Conservation (phyloP, 1,140 invertebrate species). For the Drosophila navojoa region DNA sequence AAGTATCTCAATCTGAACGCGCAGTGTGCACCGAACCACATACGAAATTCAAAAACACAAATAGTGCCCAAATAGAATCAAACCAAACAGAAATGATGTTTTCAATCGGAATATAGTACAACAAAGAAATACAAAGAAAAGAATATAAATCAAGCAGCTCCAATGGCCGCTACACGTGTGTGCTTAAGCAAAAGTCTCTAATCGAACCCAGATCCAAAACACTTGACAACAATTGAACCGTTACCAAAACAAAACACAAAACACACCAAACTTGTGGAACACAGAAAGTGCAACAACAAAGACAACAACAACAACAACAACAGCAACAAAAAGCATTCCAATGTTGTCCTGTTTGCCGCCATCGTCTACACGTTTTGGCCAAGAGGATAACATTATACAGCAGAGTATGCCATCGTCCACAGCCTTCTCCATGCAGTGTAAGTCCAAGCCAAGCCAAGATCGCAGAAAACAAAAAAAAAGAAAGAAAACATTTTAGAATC, state of each 20-base stretch:
- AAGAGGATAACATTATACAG: conserved; percentile 83
- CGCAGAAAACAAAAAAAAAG: neutral
- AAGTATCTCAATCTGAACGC: conserved; percentile 27
- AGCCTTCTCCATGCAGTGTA: conserved; percentile 84
- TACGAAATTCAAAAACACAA: conserved; percentile 2
- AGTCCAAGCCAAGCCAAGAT: conserved; percentile 43
- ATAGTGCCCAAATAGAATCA: conserved; percentile 7
- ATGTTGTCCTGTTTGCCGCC: conserved; percentile 84
- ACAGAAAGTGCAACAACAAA: conserved; percentile 4
- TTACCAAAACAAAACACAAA: conserved; percentile 21
- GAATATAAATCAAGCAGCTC: conserved; percentile 4
- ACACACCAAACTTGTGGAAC: conserved; percentile 25
- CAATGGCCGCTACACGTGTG: conserved; percentile 62
- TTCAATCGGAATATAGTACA: conserved; percentile 2
- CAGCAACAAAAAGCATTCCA: conserved; percentile 77
- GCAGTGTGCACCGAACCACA: conserved; percentile 14
- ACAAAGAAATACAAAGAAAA: neutral
- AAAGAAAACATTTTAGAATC: neutral
- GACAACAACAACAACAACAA: neutral
- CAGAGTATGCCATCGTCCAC: conserved; percentile 83
- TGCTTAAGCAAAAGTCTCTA: conserved; percentile 44
- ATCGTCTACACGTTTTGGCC: conserved; percentile 83
- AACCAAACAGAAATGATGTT: conserved; percentile 2
- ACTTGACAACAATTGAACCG: neutral
- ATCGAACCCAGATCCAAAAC: conserved; percentile 13